Conservation (phyloP, 1,140 invertebrate species). For the Mizuhopecten yessoensis region DNA sequence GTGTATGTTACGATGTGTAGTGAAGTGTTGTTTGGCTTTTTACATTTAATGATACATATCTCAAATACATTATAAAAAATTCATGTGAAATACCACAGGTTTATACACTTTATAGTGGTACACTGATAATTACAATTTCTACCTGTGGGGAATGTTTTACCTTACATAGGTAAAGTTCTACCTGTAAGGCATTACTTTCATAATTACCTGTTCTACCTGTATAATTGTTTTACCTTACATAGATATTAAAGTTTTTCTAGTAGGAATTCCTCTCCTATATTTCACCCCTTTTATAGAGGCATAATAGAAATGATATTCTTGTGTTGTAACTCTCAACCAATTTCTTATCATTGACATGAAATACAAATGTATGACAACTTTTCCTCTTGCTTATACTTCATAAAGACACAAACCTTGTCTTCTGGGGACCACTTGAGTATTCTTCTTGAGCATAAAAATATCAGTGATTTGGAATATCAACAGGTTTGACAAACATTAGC, state of each 20-base stretch:
- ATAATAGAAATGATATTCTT: not conserved
- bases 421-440: too few species aligned
- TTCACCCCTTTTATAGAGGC: not conserved
- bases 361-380: too few species aligned
- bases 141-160: not conserved
- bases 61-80: not conserved
- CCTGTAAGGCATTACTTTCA: not conserved
- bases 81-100: not conserved
- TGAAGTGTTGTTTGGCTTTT: conserved; percentile 4
- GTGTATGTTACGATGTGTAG: not conserved
- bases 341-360: too few species aligned
- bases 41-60: not conserved
- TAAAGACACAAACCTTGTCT: too few species aligned
- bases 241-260: not conserved
- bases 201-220: not conserved
- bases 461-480: too few species aligned
- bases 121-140: not conserved
- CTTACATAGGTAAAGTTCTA: not conserved
- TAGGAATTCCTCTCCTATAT: not conserved
- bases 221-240: not conserved
- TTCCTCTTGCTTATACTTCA: too few species aligned
- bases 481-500: too few species aligned
- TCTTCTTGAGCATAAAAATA: too few species aligned
- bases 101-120: not conserved
- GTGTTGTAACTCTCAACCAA: not conserved